Base-by-base conservation (phyloP, 2,113 vertebrate genomes). In the Phodopus roborovskii region DNA sequence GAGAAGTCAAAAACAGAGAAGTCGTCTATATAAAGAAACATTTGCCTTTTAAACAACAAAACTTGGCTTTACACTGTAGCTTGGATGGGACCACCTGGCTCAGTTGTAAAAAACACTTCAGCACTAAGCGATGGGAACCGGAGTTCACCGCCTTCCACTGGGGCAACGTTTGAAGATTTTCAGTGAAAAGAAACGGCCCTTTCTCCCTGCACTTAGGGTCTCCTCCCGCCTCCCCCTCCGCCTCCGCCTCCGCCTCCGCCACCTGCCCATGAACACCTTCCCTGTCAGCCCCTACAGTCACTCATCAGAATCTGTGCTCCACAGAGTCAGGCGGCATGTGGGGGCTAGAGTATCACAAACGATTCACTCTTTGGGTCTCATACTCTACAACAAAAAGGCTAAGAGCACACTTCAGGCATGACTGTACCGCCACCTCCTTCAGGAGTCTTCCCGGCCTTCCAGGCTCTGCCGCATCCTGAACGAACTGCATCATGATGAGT, bases 311-410 rank as follows among this genome's bases (percentile, higher is more conserved):
- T 9, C 36, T 60, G 5, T 7, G 33, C 77, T 66, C 75, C 78
- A 78, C 4, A 20, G 56, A 12, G 5, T 16, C 0, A 1, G 33
- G 9, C 30, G 8, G 42, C 0, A 0, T 16, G 0, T 22, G 30
- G 9, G 30, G 28, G 75, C 73, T 24, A 20, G 16, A 68, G 79
- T 7, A 48, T 33, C 26, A 5, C 15, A 42, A 10, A 50, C 42
- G 70, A 56, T 13, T 64, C 50, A 62, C 53, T 79, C 56, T 66
- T 12, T n/a, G 16, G 62, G 30, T 24, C 56, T 79, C 62, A 7
- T 56, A 88, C 79, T 88, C 56, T 16, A 88, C 56, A 86, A 50
- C 60, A 42, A 93, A 62, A 53, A 16, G 58, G 15, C 3, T 50
- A 7, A 86, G 26, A 71, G 48, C 16, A 3, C 5, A 58, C 62